phyloP scores from a whole-genome alignment of 2,113 vertebrate genomes.

The Gasterosteus aculeatus region DNA sequence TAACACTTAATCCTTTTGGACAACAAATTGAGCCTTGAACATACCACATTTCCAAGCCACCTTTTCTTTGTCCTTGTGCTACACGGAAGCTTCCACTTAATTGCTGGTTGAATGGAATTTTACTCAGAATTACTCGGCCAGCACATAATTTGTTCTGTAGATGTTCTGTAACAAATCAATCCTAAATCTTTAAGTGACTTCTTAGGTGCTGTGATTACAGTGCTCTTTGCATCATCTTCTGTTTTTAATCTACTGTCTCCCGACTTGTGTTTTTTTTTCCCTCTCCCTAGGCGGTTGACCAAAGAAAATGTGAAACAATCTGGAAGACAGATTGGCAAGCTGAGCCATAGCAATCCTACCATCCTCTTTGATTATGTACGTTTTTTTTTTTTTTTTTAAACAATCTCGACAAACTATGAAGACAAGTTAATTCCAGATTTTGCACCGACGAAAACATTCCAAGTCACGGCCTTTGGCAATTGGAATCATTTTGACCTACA shows the following conservation, averaged over 20 bases:
- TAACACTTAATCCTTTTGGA: background rate
- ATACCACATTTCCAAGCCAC: background rate
- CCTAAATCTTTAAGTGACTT: slow-evolving; percentile 24
- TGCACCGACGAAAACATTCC: background rate
- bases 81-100: background rate
- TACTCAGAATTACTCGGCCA: background rate
- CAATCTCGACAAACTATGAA: slow-evolving; percentile 1
- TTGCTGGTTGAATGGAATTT: background rate
- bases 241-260: slow-evolving; percentile 34
- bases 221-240: slow-evolving; percentile 14
- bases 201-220: slow-evolving; percentile 6
- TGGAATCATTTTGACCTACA: background rate
- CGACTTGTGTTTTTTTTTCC: background rate
- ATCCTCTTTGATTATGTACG: slow-evolving; percentile 99
- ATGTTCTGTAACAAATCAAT: slow-evolving; percentile 3
- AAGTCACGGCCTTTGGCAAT: background rate
- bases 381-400: slow-evolving; percentile 44
- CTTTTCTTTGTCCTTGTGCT: background rate
- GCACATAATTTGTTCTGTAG: background rate
- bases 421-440: background rate
- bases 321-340: slow-evolving; percentile 97
- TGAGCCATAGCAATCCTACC: slow-evolving; percentile 99
- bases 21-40: slow-evolving; percentile 4
- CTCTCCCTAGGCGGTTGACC: slow-evolving; percentile 88
- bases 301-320: slow-evolving; percentile 99